Conservation (phyloP, 2,888 invertebrate species). For the Conus canariensis region DNA sequence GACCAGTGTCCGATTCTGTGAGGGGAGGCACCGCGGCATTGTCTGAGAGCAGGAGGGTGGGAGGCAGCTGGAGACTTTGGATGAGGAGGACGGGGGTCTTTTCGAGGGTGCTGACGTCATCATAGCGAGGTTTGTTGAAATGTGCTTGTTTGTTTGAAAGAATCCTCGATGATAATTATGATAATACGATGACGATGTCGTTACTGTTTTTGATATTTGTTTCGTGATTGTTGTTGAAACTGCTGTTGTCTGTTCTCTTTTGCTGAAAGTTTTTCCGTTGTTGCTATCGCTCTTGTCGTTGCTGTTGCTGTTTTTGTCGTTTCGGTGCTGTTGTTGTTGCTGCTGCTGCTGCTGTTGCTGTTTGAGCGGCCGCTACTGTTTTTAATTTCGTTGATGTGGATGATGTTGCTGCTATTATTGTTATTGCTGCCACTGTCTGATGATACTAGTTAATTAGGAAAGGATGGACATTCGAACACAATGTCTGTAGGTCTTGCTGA, state of each 20-base stretch:
- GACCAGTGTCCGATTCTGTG: not conserved
- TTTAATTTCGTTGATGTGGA: not conserved
- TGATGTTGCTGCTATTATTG: not conserved
- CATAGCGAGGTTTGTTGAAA: not conserved
- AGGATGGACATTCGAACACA: too few species aligned
- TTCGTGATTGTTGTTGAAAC: too few species aligned
- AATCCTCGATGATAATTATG: not conserved
- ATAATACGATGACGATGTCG: not conserved
- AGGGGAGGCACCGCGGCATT: too few species aligned
- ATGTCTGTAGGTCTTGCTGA: too few species aligned
- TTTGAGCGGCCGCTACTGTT: not conserved
- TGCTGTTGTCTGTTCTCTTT: too few species aligned
- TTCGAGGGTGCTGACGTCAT: not conserved
- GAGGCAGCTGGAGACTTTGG: not conserved
- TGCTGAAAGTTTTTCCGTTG: too few species aligned
- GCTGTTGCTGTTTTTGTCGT: too few species aligned
- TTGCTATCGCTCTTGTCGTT: too few species aligned
- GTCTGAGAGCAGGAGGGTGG: not conserved
- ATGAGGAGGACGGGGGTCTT: not conserved
- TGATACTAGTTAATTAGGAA: too few species aligned
- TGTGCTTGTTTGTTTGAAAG: not conserved
- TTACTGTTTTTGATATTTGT: too few species aligned
- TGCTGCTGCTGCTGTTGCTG: not conserved
- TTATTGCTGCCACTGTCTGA: not conserved
- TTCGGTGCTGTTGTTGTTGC: not conserved